Percentiles rank a stretch among this genome's conserved stretches.
Evolutionary conservation across 92 coral and sea anemone genomes (phyloP).

Genomic region (Epizoanthus stellaris): DNA sequence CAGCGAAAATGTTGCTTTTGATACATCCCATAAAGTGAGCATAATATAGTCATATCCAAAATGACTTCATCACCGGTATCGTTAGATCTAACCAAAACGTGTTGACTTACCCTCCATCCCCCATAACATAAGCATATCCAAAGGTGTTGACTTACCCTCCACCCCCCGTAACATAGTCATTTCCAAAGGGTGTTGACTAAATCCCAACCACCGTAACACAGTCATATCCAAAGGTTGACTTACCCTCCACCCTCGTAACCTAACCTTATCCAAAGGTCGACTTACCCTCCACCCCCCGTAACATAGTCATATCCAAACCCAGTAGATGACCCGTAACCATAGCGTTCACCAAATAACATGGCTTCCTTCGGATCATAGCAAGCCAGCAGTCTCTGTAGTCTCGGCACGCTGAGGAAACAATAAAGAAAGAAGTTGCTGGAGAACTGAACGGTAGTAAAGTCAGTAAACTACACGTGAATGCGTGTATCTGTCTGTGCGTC

Average conservation of each 20-base stretch:
- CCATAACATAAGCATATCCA: slow-evolving; percentile 96
- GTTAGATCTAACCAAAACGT: slow-evolving; percentile 69
- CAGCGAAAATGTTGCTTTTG: not conserved
- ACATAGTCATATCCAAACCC: slow-evolving; percentile 94
- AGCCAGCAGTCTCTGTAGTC: slow-evolving; percentile 83
- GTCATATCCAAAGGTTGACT: slow-evolving; percentile 41
- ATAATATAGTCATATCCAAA: not conserved
- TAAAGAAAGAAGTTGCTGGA: no score
- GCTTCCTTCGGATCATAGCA: slow-evolving; percentile 91
- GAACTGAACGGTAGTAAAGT: no score
- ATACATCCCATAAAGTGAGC: not conserved
- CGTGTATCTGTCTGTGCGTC: no score
- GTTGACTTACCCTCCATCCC: slow-evolving; percentile 81
- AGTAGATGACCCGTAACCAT: slow-evolving; percentile 84
- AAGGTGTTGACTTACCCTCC: slow-evolving; percentile 12
- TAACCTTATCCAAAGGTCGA: not conserved
- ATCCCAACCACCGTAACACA: slow-evolving; percentile 94
- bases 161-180: not conserved
- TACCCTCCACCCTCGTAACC: not conserved
- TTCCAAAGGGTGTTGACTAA: slow-evolving; percentile 30
- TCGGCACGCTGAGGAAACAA: slow-evolving; percentile 74
- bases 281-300: slow-evolving; percentile 97
- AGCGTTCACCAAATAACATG: slow-evolving; percentile 90
- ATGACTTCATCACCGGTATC: slow-evolving; percentile 51
- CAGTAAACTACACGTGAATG: no score